Evolutionary conservation across 2,113 vertebrate species (phyloP).

Genomic region (Gymnocephalus cernua): DNA sequence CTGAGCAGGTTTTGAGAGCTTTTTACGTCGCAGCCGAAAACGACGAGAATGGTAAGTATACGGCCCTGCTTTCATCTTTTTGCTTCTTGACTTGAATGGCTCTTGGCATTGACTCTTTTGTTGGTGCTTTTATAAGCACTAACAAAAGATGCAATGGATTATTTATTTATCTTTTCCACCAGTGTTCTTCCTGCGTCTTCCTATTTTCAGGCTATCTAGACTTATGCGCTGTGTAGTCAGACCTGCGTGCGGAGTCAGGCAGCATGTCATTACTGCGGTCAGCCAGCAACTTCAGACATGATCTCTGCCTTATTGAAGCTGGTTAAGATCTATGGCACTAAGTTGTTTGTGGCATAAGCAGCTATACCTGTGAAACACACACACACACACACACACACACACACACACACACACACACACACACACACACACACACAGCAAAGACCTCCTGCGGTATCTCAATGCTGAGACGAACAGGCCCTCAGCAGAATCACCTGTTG

Average conservation of each 20-base stretch:
- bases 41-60: neutral
- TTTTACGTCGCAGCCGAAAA: neutral
- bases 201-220: constrained; percentile 3
- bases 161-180: neutral
- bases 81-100: neutral
- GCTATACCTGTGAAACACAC: constrained; percentile 31
- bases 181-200: neutral
- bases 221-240: neutral
- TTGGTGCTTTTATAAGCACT: neutral
- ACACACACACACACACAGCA: constrained; percentile 23
- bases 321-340: constrained; percentile 64
- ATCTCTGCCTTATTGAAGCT: constrained; percentile 70
- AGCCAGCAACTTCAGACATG: constrained; percentile 65
- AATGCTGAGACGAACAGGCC: constrained; percentile 57
- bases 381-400: neutral
- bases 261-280: constrained; percentile 41
- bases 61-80: neutral
- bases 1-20: neutral
- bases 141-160: constrained; percentile 18
- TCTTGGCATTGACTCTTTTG: constrained; percentile 10
- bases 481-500: constrained; percentile 82
- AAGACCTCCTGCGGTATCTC: constrained; percentile 64
- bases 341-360: constrained; percentile 53
- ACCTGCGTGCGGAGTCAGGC: neutral
- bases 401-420: constrained; percentile 8